phyloP scores from a whole-genome alignment of 2,113 vertebrate species.

The Hippoglossus stenolepis region DNA sequence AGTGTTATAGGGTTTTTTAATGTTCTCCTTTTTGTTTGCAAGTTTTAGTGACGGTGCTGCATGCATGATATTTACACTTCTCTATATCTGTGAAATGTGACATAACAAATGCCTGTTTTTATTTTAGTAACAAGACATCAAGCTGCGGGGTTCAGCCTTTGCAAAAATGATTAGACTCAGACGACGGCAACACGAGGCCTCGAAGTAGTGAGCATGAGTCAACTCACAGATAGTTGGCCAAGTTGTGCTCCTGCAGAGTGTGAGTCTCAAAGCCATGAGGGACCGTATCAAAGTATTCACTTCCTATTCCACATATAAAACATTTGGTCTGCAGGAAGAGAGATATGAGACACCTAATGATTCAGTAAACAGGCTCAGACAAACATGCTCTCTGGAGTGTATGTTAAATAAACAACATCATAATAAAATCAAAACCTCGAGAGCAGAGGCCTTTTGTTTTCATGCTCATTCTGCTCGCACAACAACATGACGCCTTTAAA shows the following conservation, averaged over 20 bases:
- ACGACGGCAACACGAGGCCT: neutral
- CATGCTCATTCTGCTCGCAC: neutral
- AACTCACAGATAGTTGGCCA: constrained; percentile 83
- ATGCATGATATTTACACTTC: neutral
- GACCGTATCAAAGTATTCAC: constrained; percentile 81
- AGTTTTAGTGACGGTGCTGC: constrained; percentile 3
- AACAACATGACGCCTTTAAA: constrained; percentile 6
- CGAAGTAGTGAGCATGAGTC: neutral
- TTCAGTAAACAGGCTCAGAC: constrained; percentile 11
- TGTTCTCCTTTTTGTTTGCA: neutral
- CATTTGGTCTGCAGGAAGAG: constrained; percentile 79
- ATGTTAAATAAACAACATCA: neutral
- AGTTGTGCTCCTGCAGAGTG: constrained; percentile 83
- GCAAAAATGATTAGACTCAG: neutral
- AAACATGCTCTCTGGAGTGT: constrained; percentile 3
- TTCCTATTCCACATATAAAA: constrained; percentile 84
- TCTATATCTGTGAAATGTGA: neutral
- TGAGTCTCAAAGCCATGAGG: constrained; percentile 84
- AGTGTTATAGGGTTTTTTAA: neutral
- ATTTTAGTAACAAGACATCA: neutral
- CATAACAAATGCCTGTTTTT: neutral
- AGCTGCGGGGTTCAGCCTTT: constrained; percentile 2
- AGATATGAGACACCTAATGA: constrained; percentile 22
- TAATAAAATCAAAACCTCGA: constrained; percentile 1
- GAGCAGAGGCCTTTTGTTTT: constrained; percentile 1